Percentiles rank a stretch among this genome's conserved stretches.
Evolutionary conservation across 2,113 vertebrate genomes (phyloP).

Genomic region (Damaliscus lunatus): DNA sequence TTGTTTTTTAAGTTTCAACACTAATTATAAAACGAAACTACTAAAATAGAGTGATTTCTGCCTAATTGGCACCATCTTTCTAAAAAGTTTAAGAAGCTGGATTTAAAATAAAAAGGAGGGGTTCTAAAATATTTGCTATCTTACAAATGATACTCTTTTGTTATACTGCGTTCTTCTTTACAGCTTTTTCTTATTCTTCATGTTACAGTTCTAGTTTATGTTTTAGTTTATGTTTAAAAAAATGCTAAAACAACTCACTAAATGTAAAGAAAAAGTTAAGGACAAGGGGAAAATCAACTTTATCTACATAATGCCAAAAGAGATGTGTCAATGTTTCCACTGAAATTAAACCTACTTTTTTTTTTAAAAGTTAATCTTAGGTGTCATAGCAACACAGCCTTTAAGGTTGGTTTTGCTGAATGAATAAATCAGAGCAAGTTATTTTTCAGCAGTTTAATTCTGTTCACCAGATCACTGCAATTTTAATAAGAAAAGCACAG

Average conservation of each 20-base stretch:
- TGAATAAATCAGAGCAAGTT: not conserved
- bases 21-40: constrained; percentile 53
- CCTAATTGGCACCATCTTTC: not conserved
- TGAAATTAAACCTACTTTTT: constrained; percentile 28
- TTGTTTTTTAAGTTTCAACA: constrained; percentile 17
- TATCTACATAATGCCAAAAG: not conserved
- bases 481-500: constrained; percentile 27
- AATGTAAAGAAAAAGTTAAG: not conserved
- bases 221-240: constrained; percentile 19
- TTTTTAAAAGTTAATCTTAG: not conserved
- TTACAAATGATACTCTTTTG: not conserved
- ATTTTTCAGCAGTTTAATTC: constrained; percentile 46
- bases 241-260: constrained; percentile 12
- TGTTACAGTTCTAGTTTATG: not conserved
- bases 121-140: constrained; percentile 32
- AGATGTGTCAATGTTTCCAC: not conserved
- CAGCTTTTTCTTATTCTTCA: constrained; percentile 29
- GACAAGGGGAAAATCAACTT: not conserved
- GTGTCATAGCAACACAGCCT: not conserved
- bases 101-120: not conserved
- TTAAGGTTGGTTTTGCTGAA: constrained; percentile 22
- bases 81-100: not conserved
- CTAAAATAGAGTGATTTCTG: not conserved
- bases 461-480: not conserved
- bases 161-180: not conserved